Base-by-base conservation (phyloP, 2,888 invertebrate genomes). In the Chironomus riparius region DNA sequence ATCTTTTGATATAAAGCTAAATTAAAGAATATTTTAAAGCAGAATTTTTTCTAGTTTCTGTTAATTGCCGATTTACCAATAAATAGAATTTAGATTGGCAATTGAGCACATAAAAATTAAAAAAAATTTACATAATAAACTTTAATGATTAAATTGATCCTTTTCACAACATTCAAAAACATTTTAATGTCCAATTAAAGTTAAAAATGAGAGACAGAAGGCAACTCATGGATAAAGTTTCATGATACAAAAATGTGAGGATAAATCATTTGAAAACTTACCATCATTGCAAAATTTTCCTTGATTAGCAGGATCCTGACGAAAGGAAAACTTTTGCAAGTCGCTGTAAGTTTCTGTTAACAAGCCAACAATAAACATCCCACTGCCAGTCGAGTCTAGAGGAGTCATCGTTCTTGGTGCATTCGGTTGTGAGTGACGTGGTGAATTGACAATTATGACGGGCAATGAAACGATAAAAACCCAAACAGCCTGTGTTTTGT, bases 201-300 rank as follows among this genome's bases (percentile, higher is more conserved):
- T 38, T 38, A 2, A 10, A 38, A 38, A 38, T 38, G 10, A 38
- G 10, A 38, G 10, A 38, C 38, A 38, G 2, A 38, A 38, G 38
- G 10, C 3, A 28, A 28, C 28, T 10, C 10, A 38, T 38, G 38
- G 38, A 38, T 38, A 38, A 38, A 38, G 10, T 38, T 38, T 38
- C 10, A 38, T 38, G 7, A 7, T 10, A 38, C 4, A 56, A 5
- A 56, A 15, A 18, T 56, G n/a, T 4, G 56, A 56, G n/a, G 56
- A 56, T 56, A 56, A 56, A 56, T 15, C 18, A 18, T 15, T n/a
- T 21, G 21, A 56, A 15, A 47, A 79, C 83, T 84, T 83, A 91
- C 92, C 95, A 80, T 93, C 93, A 81, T 95, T 94, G 83, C 96
- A 96, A 92, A 95, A 96, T 83, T 92, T 93, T 47, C 95, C 95